phyloP scores from a whole-genome alignment of 92 coral and sea anemone genomes.

The Palythoa caribaeorum region DNA sequence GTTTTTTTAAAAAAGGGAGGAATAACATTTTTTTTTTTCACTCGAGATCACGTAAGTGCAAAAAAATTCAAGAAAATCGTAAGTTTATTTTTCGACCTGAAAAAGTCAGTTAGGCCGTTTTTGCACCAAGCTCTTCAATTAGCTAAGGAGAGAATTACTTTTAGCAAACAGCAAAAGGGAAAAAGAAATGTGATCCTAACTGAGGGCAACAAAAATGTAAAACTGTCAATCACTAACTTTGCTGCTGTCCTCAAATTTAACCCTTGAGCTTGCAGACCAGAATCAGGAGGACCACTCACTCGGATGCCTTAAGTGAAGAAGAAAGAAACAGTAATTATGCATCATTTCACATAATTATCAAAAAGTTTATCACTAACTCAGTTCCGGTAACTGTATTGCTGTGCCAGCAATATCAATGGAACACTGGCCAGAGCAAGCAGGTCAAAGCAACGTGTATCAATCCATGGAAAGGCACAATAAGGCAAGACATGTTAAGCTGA shows the following conservation, averaged over 20 bases:
- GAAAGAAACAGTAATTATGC: background rate
- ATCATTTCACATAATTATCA: background rate
- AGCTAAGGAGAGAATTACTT: too few species aligned
- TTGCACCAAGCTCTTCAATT: too few species aligned
- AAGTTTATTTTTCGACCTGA: too few species aligned
- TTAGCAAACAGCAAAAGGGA: background rate
- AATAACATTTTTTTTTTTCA: too few species aligned
- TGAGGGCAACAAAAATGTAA: background rate
- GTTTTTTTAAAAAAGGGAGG: too few species aligned
- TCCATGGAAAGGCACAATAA: background rate
- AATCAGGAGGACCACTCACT: conserved; percentile 82
- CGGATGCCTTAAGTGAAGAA: conserved; percentile 72
- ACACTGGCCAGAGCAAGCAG: background rate
- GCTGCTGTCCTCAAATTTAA: conserved; percentile 77
- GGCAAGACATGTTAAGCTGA: background rate
- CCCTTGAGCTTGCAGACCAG: conserved; percentile 59
- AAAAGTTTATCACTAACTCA: too few species aligned
- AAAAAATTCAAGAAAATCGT: too few species aligned
- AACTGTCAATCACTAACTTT: conserved; percentile 46
- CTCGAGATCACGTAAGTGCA: too few species aligned
- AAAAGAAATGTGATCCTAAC: background rate
- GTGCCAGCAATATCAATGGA: background rate
- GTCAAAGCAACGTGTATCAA: background rate
- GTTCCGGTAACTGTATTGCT: too few species aligned
- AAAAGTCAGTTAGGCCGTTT: too few species aligned